Base-by-base conservation (phyloP, 2,888 invertebrate genomes). In the Dinocampus coccinellae region DNA sequence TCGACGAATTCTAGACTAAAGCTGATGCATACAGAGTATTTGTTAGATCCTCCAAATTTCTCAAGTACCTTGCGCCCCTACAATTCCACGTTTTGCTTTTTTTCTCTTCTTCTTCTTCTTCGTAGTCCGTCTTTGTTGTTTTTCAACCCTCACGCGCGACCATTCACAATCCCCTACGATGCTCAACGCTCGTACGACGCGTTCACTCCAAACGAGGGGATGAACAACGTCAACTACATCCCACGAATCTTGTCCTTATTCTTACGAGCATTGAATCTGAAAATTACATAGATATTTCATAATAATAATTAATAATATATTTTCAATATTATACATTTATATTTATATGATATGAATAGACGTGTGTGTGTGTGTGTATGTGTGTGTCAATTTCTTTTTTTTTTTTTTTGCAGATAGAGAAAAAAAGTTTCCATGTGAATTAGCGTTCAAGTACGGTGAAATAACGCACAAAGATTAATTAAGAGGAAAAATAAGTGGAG, bases 161-260 rank as follows among this genome's bases (percentile, higher is more conserved):
- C 65, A 60, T 61, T 73, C 75, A 55, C 77, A 75, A 76, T 71
- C 75, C 76, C 74, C 76, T 42, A 20, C 67, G 60, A 68, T 52
- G 60, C 78, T 78, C 76, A 68, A 68, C 60, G 60, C 78, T 78
- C 76, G 69, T 79, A 77, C 74, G 76, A 69, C 79, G 77, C 79
- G 76, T 78, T 80, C 79, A 78, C 78, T 75, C 77, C 76, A 76
- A 73, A 70, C 73, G 47, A 42, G 63, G 76, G 76, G 74, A 77
- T 75, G 76, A 80, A 79, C 82, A 81, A 82, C 84, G 84, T 83
- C 84, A 84, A 84, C 84, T 84, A 84, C 84, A 84, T 84, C 83
- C 82, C 83, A 80, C 81, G 79, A 79, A 77, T 80, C 80, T 80
- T 81, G 77, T 79, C 77, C 78, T 78, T 74, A 78, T 79, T 76